These are phyloP conservation scores for Gymnopithys bicolor DNA, from an alignment of 2,797 vertebrate genomes.

Conservation along the genomic window DNA sequence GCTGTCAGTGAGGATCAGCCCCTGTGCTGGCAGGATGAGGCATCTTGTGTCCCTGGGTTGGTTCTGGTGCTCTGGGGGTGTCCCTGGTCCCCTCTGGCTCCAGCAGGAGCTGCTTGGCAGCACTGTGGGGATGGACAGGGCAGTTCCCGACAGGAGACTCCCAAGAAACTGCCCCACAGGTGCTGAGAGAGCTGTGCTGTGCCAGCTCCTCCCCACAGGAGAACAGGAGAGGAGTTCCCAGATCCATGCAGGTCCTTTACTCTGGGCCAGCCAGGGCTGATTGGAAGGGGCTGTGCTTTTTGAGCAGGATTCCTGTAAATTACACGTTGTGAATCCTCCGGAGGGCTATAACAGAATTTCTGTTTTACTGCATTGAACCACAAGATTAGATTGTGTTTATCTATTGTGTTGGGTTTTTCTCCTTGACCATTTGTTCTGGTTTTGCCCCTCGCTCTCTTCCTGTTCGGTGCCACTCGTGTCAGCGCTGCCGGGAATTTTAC, in stretches of 20 bases:
- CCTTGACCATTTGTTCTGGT: constrained; percentile 27
- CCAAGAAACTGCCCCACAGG: not conserved
- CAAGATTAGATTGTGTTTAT: constrained; percentile 57
- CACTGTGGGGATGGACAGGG: rapidly evolving
- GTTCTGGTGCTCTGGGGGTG: not conserved
- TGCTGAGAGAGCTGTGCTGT: not conserved
- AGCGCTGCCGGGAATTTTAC: not conserved
- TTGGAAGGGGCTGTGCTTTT: constrained; percentile 57
- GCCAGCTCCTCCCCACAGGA: not conserved
- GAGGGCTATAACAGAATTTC: constrained; percentile 56
- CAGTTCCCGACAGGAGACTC: rapidly evolving
- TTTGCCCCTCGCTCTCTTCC: constrained; percentile 31
- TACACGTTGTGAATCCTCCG: constrained; percentile 14
- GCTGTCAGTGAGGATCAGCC: not conserved
- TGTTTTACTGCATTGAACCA: constrained; percentile 56
- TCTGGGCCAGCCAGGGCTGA: not conserved
- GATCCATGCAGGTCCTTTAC: not conserved
- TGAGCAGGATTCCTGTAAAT: constrained; percentile 70
- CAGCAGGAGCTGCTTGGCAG: not conserved
- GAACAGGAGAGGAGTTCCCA: not conserved
- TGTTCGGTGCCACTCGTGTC: not conserved
- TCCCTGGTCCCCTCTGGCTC: not conserved
- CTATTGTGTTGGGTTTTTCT: not conserved
- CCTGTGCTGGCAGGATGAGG: rapidly evolving
- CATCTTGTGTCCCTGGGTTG: rapidly evolving